Base-by-base conservation (phyloP, 2,113 vertebrate genomes). In the Pollachius pollachius region DNA sequence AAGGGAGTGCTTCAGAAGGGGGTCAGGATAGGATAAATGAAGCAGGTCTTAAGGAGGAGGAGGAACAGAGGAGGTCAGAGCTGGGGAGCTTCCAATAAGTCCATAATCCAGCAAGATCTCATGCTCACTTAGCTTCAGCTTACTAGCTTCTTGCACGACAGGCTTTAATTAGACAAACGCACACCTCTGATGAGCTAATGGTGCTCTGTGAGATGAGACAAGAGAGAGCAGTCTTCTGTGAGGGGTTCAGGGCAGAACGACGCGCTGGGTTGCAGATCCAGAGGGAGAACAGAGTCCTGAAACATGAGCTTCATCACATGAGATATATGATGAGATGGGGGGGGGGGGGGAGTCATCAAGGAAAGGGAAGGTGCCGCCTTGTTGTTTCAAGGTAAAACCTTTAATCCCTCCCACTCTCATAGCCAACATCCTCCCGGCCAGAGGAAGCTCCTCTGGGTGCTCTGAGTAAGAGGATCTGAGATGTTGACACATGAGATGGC, bases 81-180 rank as follows among this genome's bases (percentile, higher is more conserved):
- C 19, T 16, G 37, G 60, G 25, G 66, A 63, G 73, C 25, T 65
- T 72, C 67, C 72, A 60, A 68, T 81, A 84, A 88, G 77, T 72
- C 58, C 34, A 68, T 89, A 84, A 88, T 86, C 81, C 79, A 67
- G n/a, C 57, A 71, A 59, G 78, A 83, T 81, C 78, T 72, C 62
- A 81, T 81, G 74, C 76, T 68, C 30, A 78, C 21, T 76, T 74
- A 56, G 12, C 75, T 81, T 37, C 70, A 74, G 71, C 54, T 85
- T 76, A 84, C 64, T 54, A 56, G 62, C 61, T 27, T 5, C 13
- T 18, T 57, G 23, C 77, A 70, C 61, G 77, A 71, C 71, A 75
- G 72, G 74, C 67, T 81, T 73, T 34, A 23, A 63, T 23, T 17
- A 3, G 17, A 64, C 17, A 57, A 16, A 17, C 54, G 17, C 54